Percentiles rank a stretch among this genome's conserved stretches.
Evolutionary conservation across 1,140 invertebrate species (phyloP).

Genomic region (Caenorhabditis inopinata): DNA sequence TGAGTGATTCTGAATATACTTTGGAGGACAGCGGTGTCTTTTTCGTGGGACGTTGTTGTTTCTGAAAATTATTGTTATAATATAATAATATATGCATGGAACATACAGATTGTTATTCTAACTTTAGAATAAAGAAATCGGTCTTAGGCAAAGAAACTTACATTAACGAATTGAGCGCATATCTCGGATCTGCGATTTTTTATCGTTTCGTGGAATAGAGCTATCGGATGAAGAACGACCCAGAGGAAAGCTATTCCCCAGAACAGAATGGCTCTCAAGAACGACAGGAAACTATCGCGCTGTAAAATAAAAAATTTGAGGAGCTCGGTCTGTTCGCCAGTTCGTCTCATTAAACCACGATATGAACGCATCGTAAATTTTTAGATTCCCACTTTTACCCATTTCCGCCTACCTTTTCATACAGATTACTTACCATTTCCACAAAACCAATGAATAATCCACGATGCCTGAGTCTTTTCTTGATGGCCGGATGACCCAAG

Average conservation of each 20-base stretch:
- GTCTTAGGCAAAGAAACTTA: too few species aligned
- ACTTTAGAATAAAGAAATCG: too few species aligned
- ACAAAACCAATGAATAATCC: background rate
- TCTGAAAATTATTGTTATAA: background rate
- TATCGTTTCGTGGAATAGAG: background rate
- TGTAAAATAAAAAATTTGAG: background rate
- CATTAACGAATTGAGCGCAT: background rate
- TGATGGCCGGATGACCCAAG: conserved; percentile 55
- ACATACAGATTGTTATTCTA: background rate
- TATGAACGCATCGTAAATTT: background rate
- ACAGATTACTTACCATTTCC: background rate
- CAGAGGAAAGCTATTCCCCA: background rate
- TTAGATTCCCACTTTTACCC: background rate
- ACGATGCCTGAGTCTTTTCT: too few species aligned
- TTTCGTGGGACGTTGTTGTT: background rate
- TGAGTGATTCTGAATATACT: background rate
- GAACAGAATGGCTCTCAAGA: background rate
- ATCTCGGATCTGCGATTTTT: background rate
- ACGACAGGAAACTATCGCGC: background rate
- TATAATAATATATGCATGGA: background rate
- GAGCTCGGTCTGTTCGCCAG: too few species aligned
- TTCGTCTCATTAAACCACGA: too few species aligned
- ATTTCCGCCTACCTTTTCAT: too few species aligned
- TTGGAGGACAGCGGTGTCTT: background rate
- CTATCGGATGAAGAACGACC: background rate